These are phyloP conservation scores for Cerceris ruficornis DNA, from an alignment of 2,888 invertebrate species.

Conservation along the genomic window DNA sequence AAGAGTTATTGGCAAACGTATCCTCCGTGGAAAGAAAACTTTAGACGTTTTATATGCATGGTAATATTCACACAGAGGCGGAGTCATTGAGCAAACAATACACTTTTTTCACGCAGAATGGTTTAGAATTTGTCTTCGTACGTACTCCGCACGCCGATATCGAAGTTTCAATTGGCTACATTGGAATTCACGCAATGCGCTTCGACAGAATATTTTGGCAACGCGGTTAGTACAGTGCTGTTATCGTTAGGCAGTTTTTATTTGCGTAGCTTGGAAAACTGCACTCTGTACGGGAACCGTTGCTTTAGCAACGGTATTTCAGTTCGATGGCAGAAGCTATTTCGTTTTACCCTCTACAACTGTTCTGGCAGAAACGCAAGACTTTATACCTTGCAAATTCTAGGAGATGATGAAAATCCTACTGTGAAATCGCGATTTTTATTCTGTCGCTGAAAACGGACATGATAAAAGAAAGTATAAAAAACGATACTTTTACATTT, in stretches of 20 bases:
- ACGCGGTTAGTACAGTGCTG: neutral
- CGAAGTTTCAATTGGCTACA: neutral
- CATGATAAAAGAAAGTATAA: no score
- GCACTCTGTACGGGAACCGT: slow-evolving; percentile 1
- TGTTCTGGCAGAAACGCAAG: neutral
- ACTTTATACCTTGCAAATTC: neutral
- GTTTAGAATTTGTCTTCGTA: neutral
- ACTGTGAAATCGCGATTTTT: no score
- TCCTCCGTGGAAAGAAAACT: no score
- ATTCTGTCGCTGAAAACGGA: no score
- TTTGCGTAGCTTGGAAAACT: slow-evolving; percentile 22
- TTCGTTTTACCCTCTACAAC: slow-evolving; percentile 18
- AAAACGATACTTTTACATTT: no score
- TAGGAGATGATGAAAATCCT: neutral
- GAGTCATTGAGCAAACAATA: neutral
- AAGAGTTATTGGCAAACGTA: no score
- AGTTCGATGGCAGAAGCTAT: neutral
- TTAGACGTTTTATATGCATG: no score
- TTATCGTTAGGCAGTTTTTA: slow-evolving; percentile 17
- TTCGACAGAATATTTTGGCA: slow-evolving; percentile 28
- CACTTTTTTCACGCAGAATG: neutral
- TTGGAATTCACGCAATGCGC: slow-evolving; percentile 17
- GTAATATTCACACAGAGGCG: no score
- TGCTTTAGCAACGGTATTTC: slow-evolving; percentile 17
- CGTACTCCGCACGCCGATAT: neutral